These are phyloP conservation scores for Apamea anceps DNA, from an alignment of 2,888 invertebrate species.

Conservation along the genomic window DNA sequence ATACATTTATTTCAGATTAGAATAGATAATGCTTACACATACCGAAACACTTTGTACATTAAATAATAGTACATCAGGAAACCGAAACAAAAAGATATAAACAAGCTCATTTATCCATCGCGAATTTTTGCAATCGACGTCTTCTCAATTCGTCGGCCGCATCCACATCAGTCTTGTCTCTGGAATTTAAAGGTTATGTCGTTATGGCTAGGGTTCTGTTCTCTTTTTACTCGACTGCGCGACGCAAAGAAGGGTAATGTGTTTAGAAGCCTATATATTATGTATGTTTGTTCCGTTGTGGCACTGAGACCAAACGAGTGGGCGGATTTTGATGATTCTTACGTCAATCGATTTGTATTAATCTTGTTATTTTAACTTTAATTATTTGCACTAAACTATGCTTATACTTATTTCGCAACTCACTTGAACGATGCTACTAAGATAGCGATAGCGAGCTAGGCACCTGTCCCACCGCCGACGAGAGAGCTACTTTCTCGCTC, in stretches of 20 bases:
- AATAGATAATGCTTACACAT: slow-evolving; percentile 88
- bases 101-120: slow-evolving; percentile 85
- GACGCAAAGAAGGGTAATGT: not conserved
- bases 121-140: slow-evolving; percentile 94
- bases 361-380: not conserved
- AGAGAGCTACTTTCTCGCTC: not conserved
- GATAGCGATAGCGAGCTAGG: not conserved
- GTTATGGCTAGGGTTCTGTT: not conserved
- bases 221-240: not conserved
- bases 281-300: too few species aligned
- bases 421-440: not conserved
- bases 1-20: slow-evolving; percentile 86
- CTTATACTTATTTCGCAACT: not conserved
- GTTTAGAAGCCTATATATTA: too few species aligned
- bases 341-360: too few species aligned
- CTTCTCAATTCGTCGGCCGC: slow-evolving; percentile 92
- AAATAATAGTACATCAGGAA: slow-evolving; percentile 84
- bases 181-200: slow-evolving; percentile 64
- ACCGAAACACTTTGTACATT: slow-evolving; percentile 89
- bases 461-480: not conserved
- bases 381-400: not conserved
- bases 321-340: too few species aligned
- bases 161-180: slow-evolving; percentile 87
- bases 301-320: too few species aligned
- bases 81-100: slow-evolving; percentile 78